Conservation (phyloP, 2,113 vertebrate genomes). For the Brienomyrus brachyistius region DNA sequence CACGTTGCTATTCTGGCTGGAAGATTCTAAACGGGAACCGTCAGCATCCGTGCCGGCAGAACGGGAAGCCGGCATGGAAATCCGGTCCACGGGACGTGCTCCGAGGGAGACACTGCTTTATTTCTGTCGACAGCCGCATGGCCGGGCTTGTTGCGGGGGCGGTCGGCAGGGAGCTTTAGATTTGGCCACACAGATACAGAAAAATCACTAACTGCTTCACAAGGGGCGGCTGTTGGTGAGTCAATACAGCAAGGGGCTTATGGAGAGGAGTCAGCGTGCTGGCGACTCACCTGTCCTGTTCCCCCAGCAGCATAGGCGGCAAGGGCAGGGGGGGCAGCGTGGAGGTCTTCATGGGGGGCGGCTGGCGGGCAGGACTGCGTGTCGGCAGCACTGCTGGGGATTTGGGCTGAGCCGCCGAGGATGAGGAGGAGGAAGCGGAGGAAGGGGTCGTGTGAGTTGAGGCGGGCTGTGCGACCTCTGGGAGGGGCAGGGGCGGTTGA, state of each 20-base stretch:
- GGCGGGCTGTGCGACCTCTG: constrained; percentile 58
- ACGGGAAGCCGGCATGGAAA: neutral
- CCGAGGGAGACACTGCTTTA: neutral
- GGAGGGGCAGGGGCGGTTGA: constrained; percentile 58
- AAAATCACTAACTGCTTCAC: neutral
- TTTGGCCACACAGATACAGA: neutral
- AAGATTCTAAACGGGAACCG: neutral
- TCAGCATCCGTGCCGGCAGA: neutral
- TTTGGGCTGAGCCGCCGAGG: constrained; percentile 65
- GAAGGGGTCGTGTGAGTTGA: constrained; percentile 34
- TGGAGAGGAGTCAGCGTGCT: neutral
- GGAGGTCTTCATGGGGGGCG: constrained; percentile 83
- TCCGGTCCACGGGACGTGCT: neutral
- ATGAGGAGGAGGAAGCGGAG: constrained; percentile 32
- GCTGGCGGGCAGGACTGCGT: constrained; percentile 66
- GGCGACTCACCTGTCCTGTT: constrained; percentile 82
- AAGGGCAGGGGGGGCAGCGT: constrained; percentile 88
- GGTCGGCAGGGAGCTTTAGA: neutral
- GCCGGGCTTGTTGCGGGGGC: neutral
- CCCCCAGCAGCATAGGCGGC: constrained; percentile 83
- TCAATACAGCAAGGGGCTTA: neutral
- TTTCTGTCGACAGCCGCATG: neutral
- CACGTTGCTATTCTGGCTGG: neutral
- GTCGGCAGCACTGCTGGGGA: constrained; percentile 67
- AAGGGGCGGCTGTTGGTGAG: neutral